A percentile compares a stretch with the other conserved stretches of the same genome.
phyloP scores from a whole-genome alignment of 2,888 invertebrate genomes.

The Eupithecia pulchellata region DNA sequence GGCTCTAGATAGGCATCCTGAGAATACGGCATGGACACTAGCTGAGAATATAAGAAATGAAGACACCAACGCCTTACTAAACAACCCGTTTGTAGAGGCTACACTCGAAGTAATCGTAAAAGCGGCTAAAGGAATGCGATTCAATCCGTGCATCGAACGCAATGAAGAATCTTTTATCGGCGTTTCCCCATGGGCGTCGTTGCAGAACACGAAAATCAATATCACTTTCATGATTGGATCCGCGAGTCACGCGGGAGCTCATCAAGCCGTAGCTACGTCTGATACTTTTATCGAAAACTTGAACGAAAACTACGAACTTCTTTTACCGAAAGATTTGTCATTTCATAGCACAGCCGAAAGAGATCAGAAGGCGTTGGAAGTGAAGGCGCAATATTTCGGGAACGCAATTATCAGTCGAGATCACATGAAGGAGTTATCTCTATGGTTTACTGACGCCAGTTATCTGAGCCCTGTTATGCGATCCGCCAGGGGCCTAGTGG shows the following conservation, averaged over 20 bases:
- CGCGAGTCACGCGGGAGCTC: constrained; percentile 64
- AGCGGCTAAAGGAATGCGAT: constrained; percentile 52
- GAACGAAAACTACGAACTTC: constrained; percentile 51
- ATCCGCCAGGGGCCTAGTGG: constrained; percentile 58
- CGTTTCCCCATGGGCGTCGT: constrained; percentile 61
- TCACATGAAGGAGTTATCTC: constrained; percentile 52
- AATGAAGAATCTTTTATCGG: constrained; percentile 56
- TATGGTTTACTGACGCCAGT: constrained; percentile 64
- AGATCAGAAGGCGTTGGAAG: constrained; percentile 44
- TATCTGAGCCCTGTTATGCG: constrained; percentile 67
- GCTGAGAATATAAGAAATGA: constrained; percentile 57
- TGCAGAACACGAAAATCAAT: constrained; percentile 51
- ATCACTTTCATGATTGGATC: constrained; percentile 67
- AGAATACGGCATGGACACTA: constrained; percentile 59
- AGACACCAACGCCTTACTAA: constrained; percentile 30
- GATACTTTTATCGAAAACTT: constrained; percentile 51
- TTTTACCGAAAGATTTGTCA: constrained; percentile 66
- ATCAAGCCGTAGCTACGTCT: constrained; percentile 58
- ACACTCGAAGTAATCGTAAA: constrained; percentile 49
- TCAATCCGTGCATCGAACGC: constrained; percentile 66
- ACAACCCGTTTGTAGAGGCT: constrained; percentile 45
- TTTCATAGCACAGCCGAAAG: constrained; percentile 50
- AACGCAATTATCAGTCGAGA: constrained; percentile 51
- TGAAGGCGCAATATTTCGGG: constrained; percentile 65
- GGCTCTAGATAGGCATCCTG: constrained; percentile 69